Base-by-base conservation (phyloP, 2,797 vertebrate species). In the Acipenser ruthenus region DNA sequence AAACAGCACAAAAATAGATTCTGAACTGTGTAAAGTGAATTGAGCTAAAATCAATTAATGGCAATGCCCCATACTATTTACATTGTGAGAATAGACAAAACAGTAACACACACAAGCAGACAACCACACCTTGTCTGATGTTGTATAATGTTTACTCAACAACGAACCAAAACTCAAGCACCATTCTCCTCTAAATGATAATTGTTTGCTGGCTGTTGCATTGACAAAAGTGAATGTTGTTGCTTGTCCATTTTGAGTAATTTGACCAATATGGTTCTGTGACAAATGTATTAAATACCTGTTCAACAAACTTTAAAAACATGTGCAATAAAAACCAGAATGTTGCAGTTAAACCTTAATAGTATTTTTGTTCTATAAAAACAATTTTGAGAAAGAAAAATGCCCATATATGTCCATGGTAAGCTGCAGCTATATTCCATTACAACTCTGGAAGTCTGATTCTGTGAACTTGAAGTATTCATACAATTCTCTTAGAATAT, bases 281-380 rank as follows among this genome's bases (percentile, higher is more conserved):
- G 67, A 69, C 37, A 71, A 68, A 72, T 52, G 7, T 72, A 68
- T 72, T 72, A 49, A 72, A 69, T 67, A 78, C 71, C 70, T 78
- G 78, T 74, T 81, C 74, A 37, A 62, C 18, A 62, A 79, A 82
- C 81, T 86, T 84, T 84, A 84, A 75, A 37, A 37, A 37, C 37
- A 37, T 81, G 86, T 85, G 86, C 84, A 89, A 88, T 89, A 89
- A 89, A 88, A 82, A 75, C 64, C 79, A 84, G 84, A 86, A 86
- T 85, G 86, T 87, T 70, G 70, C 87, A 83, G 79, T 83, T 81
- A 78, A 82, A 78, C 80, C 85, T 85, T 87, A 84, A 79, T 78
- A 78, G 72, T 68, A 68, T 81, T 74, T 77, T 67, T 72, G 82
- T 81, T 84, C 66, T 83, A 70, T 81, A 75, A 71, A 71, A 67